Base-by-base conservation (phyloP, 2,888 invertebrate genomes). In the Nomada goodeniana region DNA sequence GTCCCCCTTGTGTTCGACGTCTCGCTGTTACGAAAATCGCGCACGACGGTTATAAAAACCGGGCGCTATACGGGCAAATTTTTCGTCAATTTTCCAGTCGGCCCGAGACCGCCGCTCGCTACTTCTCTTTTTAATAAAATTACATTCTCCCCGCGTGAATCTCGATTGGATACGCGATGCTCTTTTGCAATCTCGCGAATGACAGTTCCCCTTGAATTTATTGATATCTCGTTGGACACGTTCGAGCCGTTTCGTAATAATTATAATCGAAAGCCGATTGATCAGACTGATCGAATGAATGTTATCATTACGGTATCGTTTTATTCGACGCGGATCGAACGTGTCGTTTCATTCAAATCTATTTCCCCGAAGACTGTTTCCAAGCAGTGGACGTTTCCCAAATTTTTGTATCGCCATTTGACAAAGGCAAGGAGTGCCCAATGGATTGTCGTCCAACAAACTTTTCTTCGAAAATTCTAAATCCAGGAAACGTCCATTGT, bases 401-500 rank as follows among this genome's bases (percentile, higher is more conserved):
- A 26, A 59, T 59, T 2, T n/a, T 20, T n/a, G 5, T 2, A 7
- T 13, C 26, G 18, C n/a, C 10, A 47, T 9, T 13, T 7, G 7
- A 23, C 23, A 29, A 59, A 29, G 18, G 7, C 15, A 29, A 5
- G 36, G 36, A 9, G 36, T 7, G 7, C 7, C 36, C 0, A 36
- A 47, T 47, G 44, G 11, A 11, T 0, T 3, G 4, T 44, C 15
- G 1, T 57, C 13, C 5, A 18, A 57, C 1, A 3, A 10, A 9
- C 18, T 44, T 23, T 15, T 5, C 18, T 4, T 4, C 13, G 29
- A 63, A 53, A 36, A 20, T 26, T 11, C 3, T 15, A 44, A 44
- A 50, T 29, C 13, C 13, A 20, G 44, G 15, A 61, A 71, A 52
- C 68, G 72, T 80, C 55, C 55, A 55, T 63, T 55, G 4, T 4